Evolutionary conservation across 2,113 vertebrate genomes (phyloP).

Genomic region (Cathartes aura): DNA sequence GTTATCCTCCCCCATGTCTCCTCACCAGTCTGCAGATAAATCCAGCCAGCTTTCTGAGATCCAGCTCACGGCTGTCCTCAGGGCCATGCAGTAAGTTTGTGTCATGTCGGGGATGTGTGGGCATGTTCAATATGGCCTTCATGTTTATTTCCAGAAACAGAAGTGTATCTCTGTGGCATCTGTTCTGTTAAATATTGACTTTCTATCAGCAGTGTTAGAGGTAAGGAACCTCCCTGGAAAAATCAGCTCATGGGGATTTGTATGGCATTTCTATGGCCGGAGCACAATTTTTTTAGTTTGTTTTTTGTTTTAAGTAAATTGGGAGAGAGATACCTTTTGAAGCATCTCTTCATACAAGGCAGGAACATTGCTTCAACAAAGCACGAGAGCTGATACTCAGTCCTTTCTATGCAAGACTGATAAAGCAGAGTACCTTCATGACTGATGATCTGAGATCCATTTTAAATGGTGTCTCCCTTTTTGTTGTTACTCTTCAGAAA

Average conservation of each 20-base stretch:
- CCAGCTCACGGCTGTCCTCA: background rate
- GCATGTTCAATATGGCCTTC: background rate
- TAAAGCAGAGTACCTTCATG: background rate
- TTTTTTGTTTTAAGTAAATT: background rate
- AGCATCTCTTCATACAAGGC: background rate
- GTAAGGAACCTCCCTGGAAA: background rate
- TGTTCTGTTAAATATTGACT: constrained; percentile 25
- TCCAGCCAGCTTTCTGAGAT: background rate
- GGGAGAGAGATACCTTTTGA: background rate
- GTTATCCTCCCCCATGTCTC: background rate
- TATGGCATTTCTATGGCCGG: background rate
- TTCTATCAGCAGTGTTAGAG: background rate
- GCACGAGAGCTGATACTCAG: background rate
- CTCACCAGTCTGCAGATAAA: background rate
- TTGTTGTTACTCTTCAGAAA: background rate
- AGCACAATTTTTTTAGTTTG: background rate
- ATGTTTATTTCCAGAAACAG: background rate
- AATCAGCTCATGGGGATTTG: background rate
- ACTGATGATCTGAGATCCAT: background rate
- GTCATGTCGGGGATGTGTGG: background rate
- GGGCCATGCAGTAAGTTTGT: background rate
- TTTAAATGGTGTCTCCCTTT: background rate
- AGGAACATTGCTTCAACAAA: background rate
- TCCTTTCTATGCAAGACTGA: background rate
- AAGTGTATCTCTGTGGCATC: background rate